Evolutionary conservation across 2,113 vertebrate species (phyloP).

Genomic region (Phrynosoma blainvillii): DNA sequence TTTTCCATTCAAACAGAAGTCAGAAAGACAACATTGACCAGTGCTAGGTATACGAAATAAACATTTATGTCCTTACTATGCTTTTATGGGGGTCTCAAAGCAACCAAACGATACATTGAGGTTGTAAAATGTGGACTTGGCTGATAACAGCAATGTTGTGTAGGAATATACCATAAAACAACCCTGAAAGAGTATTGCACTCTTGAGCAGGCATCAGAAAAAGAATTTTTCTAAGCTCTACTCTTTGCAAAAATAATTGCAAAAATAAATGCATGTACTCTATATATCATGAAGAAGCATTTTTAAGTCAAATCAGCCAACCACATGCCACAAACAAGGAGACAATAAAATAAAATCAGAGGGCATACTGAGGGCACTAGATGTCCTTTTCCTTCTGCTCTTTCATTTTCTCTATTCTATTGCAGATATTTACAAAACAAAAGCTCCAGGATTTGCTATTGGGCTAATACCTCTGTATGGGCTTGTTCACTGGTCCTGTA

Average conservation of each 20-base stretch:
- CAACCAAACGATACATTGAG: not conserved
- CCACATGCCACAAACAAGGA: too few species aligned
- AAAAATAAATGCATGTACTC: slow-evolving; percentile 2
- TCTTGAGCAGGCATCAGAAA: too few species aligned
- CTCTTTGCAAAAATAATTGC: not conserved
- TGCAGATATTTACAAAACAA: not conserved
- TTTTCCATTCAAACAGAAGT: not conserved
- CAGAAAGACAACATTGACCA: not conserved
- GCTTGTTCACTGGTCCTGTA: not conserved
- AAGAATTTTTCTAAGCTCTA: not conserved
- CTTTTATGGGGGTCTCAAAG: not conserved
- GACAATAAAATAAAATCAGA: too few species aligned
- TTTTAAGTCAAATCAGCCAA: too few species aligned
- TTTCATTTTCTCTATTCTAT: not conserved
- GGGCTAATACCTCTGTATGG: not conserved
- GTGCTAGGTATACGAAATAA: not conserved
- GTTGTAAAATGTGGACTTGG: not conserved
- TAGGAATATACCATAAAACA: not conserved
- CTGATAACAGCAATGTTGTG: not conserved
- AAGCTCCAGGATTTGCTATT: not conserved
- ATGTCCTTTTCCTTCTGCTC: not conserved
- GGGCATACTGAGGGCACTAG: too few species aligned
- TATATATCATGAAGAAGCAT: too few species aligned
- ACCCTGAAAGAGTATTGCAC: not conserved
- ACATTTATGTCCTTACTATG: too few species aligned